Evolutionary conservation across 2,113 vertebrate species (phyloP), one percentile per base, ranked within the genome.

Genomic region (Rhinolophus sinicus): DNA sequence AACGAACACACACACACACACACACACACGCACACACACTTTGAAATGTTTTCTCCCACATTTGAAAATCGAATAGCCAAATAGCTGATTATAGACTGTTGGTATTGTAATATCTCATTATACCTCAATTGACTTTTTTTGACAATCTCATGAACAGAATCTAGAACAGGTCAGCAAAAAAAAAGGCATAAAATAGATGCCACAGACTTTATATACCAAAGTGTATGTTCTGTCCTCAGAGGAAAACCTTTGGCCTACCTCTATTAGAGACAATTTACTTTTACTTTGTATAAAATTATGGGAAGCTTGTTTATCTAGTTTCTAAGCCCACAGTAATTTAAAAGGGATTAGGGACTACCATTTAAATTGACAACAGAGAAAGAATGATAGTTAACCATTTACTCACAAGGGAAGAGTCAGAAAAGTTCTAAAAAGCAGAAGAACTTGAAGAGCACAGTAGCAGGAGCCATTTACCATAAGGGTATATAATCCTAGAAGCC

Each of bases 1-100:
- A 52, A 28, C 47, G 1, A 2, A 13, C 47, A 50, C 47, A 13
- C 47, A 50, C 47, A 50, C 47, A 50, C 13, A 30, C 8, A 12
- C 47, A 12, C 11, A 12, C 47, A 47, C 47, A 12, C 47, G 12
- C 10, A 30, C 8, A 12, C 18, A 75, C 8, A 1, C 30, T 54
- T 67, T 88, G 64, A 65, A 76, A 86, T 86, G 18, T 70, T 94
- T 96, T 78, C 40, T 47, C 47, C 50, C 18, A 93, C 52, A 56
- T 92, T 56, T 93, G 28, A 93, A 96, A 90, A 86, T 33, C 16
- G 96, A 90, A 86, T 44, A 62, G n/a, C 8, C 38, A 86, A 86
- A 77, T 76, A 87, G 30, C 35, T 72, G 38, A 62, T 54, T 81
- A 56, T 12, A 89, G 56, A 85, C 30, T 73, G 33, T 50, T 90